phyloP scores from a whole-genome alignment of 2,113 vertebrate genomes.

The Mormoops blainvillei region DNA sequence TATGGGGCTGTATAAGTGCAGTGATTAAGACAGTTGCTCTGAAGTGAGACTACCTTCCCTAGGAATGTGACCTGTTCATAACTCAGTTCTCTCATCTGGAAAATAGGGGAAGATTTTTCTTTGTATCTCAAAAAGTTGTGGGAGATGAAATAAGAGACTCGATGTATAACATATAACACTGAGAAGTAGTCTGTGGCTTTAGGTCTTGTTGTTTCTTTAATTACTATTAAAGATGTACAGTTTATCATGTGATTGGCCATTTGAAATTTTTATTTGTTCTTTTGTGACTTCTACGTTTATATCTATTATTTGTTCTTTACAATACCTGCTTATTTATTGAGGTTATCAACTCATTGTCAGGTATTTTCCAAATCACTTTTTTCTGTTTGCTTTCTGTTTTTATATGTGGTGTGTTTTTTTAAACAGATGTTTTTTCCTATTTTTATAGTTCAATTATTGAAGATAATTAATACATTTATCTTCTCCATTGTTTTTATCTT shows the following conservation, averaged over 20 bases:
- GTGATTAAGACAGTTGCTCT: not conserved
- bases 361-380: not conserved
- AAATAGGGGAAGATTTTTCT: not conserved
- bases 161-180: not conserved
- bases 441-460: not conserved
- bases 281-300: not conserved
- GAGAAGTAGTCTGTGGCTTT: not conserved
- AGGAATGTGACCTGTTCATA: not conserved
- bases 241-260: not conserved
- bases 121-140: not conserved
- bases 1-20: no score
- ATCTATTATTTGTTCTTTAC: not conserved
- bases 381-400: not conserved
- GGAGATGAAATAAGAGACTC: not conserved
- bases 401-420: not conserved
- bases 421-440: not conserved
- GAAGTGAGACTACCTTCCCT: not conserved
- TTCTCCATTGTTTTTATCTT: not conserved
- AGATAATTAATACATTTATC: not conserved
- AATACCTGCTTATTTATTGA: not conserved
- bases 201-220: not conserved
- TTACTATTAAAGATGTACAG: not conserved
- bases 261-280: not conserved
- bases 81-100: not conserved
- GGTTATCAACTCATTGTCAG: not conserved